Conservation (phyloP, 2,888 invertebrate species). For the Patella depressa region DNA sequence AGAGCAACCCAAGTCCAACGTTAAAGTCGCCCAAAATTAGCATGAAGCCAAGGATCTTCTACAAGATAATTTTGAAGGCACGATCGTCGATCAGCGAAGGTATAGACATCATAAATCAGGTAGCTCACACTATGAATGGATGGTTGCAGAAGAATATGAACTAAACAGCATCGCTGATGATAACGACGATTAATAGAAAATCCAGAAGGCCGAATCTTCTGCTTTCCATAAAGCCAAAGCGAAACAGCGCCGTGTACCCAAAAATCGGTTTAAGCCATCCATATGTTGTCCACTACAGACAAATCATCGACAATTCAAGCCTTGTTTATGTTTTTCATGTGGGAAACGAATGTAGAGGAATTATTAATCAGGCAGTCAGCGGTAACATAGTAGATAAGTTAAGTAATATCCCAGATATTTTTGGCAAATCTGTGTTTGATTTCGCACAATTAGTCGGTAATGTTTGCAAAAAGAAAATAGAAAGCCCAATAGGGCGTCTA, state of each 20-base stretch:
- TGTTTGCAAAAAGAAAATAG: too few species aligned
- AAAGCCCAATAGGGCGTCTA: not conserved
- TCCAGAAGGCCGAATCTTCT: constrained; percentile 11
- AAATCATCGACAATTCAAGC: not conserved
- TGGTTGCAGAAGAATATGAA: constrained; percentile 9
- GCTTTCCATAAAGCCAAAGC: constrained; percentile 1
- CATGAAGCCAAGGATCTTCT: constrained; percentile 11
- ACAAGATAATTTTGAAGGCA: not conserved
- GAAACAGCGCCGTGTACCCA: not conserved
- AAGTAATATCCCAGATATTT: not conserved
- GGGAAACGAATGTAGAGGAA: constrained; percentile 3
- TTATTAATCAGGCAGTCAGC: not conserved
- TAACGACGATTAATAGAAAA: constrained; percentile 18
- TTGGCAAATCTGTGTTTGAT: not conserved
- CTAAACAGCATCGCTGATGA: constrained; percentile 20
- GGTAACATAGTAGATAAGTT: not conserved
- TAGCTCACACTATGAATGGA: constrained; percentile 6
- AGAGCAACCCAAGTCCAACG: constrained; percentile 13
- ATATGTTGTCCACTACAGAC: not conserved
- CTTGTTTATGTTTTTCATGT: constrained; percentile 6
- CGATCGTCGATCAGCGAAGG: not conserved
- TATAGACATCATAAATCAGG: not conserved
- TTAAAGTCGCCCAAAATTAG: constrained; percentile 17
- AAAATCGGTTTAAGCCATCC: too few species aligned
- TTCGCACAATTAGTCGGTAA: too few species aligned